Conservation (phyloP, 2,113 vertebrate genomes). For the Hippolais icterina region DNA sequence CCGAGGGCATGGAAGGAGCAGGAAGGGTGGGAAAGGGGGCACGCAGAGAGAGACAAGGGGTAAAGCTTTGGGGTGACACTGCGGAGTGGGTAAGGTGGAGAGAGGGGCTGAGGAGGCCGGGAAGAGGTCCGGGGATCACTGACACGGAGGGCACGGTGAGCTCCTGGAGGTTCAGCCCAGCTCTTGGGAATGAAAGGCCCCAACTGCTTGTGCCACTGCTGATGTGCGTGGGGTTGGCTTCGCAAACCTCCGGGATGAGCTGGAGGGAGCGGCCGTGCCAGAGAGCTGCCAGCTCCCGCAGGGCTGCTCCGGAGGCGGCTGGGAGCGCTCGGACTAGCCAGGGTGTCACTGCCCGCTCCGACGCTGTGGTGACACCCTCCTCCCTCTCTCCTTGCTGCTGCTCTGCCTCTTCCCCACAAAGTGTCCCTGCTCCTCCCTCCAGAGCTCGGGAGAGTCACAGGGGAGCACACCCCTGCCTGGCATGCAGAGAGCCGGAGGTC, state of each 20-base stretch:
- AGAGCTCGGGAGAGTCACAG: not conserved
- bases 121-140: not conserved
- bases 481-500: not conserved
- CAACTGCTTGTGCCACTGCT: not conserved
- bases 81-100: not conserved
- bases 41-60: not conserved
- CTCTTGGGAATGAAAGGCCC: not conserved
- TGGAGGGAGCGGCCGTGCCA: not conserved
- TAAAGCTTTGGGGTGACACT: not conserved
- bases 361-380: not conserved
- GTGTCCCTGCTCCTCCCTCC: not conserved
- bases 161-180: not conserved
- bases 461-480: not conserved
- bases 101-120: not conserved
- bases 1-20: not conserved
- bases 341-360: too few relatives aligned
- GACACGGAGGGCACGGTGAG: not conserved
- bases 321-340: not conserved
- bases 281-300: not conserved
- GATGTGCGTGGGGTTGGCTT: not conserved
- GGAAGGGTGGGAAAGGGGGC: not conserved
- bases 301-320: not conserved
- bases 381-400: not conserved
- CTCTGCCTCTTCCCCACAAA: not conserved
- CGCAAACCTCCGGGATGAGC: rapidly evolving